Base-by-base conservation (phyloP, 2,888 invertebrate species). In the Macropis europaea region DNA sequence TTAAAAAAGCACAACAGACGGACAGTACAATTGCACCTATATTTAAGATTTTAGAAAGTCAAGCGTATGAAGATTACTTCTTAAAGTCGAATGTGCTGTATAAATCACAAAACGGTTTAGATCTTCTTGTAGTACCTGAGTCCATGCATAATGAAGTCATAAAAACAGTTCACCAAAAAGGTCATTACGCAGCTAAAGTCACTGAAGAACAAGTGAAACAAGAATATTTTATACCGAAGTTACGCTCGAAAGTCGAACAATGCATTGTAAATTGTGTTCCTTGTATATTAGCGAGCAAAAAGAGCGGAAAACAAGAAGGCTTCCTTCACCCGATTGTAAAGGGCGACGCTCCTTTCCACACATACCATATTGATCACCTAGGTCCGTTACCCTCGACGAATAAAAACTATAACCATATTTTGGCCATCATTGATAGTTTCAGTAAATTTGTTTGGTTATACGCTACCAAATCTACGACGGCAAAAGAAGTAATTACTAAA, bases 331-430 rank as follows among this genome's bases (percentile, higher is more conserved):
- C 38, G 6, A 45, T 70, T 36, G 32, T 5, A n/a, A 59, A 70
- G 19, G 22, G 30, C 3, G 52, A 63, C 19, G 30, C 47, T 9
- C 59, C 68, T 2, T 30, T 73, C 3, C 15, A 47, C 0, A 59
- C 50, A 0, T 73, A 63, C 32, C 63, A 63, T 9, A 28, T 64
- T 5, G 63, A 73, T 19, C 73, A 73, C 15, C 3, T 68, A 4
- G 62, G 59, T 15, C 63, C 73, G 1, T 26, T 69, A 30, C 17
- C 36, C 7, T 36, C 57, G 0, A 60, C n/a, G 15, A 28, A 30
- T 17, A 73, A 73, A 13, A 64, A 52, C 15, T 73, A 73, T 15
- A 45, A 60, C 0, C 56, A 70, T 36, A 24, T 73, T 7, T 61
- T 73, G 13, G 34, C 24, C 11, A 11, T 57, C 30, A 57, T 57